Conservation (phyloP, 2,797 vertebrate genomes). For the Semaprochilodus insignis region DNA sequence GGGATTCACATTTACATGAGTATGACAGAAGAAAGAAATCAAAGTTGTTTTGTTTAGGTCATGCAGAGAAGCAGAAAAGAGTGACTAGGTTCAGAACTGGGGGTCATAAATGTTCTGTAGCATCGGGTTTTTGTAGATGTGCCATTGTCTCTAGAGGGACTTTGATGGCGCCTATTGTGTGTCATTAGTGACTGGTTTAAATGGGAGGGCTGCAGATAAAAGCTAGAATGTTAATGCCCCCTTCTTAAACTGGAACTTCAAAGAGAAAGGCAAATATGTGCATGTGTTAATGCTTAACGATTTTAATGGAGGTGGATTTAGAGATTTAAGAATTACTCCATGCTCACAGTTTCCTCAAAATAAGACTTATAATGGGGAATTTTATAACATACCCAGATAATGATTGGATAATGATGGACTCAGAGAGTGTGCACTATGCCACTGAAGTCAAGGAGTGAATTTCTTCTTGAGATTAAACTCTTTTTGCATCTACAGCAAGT, state of each 20-base stretch:
- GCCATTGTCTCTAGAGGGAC: conserved; percentile 32
- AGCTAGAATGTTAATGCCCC: conserved; percentile 5
- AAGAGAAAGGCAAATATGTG: conserved; percentile 32
- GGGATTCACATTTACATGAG: conserved; percentile 48
- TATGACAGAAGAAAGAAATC: conserved; percentile 13
- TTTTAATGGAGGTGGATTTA: conserved; percentile 27
- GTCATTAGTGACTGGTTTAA: conserved; percentile 40
- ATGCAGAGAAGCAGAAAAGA: not conserved
- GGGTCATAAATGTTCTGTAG: conserved; percentile 23
- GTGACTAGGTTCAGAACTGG: not conserved
- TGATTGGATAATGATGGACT: not conserved
- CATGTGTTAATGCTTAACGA: not conserved
- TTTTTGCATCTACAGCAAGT: not conserved
- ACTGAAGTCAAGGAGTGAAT: not conserved
- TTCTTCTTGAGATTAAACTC: not conserved
- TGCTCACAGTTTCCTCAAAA: not conserved
- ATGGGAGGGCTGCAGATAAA: conserved; percentile 38
- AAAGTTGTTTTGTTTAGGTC: conserved; percentile 23
- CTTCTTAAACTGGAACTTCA: conserved; percentile 29
- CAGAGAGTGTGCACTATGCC: not conserved
- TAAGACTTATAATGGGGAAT: not conserved
- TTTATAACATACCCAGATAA: conserved; percentile 7
- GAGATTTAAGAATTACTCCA: conserved; percentile 17
- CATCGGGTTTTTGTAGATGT: conserved; percentile 31
- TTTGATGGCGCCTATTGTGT: conserved; percentile 35